These are phyloP conservation scores for Pangasius mekongensis DNA, from an alignment of 2,797 vertebrate species.

Conservation along the genomic window DNA sequence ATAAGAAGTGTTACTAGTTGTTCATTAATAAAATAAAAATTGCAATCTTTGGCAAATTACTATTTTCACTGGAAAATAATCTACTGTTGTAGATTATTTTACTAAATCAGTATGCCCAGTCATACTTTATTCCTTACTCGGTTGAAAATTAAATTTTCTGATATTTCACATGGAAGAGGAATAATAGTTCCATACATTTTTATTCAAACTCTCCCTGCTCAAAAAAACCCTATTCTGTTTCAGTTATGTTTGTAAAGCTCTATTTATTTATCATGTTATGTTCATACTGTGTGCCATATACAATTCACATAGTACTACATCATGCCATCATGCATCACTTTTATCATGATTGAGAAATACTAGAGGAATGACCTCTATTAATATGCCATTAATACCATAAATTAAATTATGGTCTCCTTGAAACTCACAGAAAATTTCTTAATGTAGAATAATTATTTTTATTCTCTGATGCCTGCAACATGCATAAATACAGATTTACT, in stretches of 20 bases:
- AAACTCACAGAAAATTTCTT: neutral
- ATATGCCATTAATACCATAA: neutral
- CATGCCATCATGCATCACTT: neutral
- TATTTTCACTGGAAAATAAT: neutral
- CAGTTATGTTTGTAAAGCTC: neutral
- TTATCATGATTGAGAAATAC: neutral
- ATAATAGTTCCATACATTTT: no score
- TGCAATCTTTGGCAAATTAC: neutral
- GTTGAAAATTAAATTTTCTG: neutral
- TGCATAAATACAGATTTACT: neutral
- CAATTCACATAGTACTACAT: neutral
- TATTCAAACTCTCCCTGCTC: neutral
- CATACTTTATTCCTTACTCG: neutral
- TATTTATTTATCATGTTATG: neutral
- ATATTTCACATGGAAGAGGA: neutral
- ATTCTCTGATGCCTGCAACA: neutral
- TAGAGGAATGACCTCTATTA: neutral
- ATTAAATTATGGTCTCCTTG: neutral
- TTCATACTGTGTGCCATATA: conserved; percentile 4
- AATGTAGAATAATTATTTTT: neutral
- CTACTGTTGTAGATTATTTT: neutral
- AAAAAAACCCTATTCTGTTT: neutral
- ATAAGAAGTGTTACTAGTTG: neutral
- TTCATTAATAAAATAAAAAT: neutral
- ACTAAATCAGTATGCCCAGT: neutral